phyloP scores from a whole-genome alignment of 2,797 vertebrate genomes.

The Coregonus suidteri region DNA sequence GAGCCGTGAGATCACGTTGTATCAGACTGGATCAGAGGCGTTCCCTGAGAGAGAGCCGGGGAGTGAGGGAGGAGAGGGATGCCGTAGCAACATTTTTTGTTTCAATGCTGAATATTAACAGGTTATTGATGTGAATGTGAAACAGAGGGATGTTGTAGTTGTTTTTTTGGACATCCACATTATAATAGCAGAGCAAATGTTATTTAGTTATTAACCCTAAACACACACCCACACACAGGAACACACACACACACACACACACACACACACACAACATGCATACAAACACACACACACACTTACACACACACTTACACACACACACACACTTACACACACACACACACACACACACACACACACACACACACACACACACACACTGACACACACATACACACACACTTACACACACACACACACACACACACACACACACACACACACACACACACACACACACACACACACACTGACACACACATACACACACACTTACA shows the following conservation, averaged over 20 bases:
- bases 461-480: no score
- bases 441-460: no score
- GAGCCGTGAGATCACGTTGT: neutral
- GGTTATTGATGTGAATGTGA: neutral
- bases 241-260: neutral
- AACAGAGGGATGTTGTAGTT: neutral
- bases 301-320: neutral
- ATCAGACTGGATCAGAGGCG: neutral
- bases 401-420: no score
- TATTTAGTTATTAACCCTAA: neutral
- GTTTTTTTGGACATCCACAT: neutral
- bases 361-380: no score
- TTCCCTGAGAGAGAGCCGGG: neutral
- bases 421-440: no score
- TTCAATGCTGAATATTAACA: neutral
- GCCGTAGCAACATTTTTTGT: no score
- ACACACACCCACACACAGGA: neutral
- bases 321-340: neutral
- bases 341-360: no score
- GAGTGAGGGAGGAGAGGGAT: neutral
- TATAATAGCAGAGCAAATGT: neutral
- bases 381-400: no score
- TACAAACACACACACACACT: neutral
- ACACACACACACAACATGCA: neutral
- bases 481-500: no score